Evolutionary conservation across 1,140 invertebrate genomes (phyloP).

Genomic region (Bradynema listronoti): DNA sequence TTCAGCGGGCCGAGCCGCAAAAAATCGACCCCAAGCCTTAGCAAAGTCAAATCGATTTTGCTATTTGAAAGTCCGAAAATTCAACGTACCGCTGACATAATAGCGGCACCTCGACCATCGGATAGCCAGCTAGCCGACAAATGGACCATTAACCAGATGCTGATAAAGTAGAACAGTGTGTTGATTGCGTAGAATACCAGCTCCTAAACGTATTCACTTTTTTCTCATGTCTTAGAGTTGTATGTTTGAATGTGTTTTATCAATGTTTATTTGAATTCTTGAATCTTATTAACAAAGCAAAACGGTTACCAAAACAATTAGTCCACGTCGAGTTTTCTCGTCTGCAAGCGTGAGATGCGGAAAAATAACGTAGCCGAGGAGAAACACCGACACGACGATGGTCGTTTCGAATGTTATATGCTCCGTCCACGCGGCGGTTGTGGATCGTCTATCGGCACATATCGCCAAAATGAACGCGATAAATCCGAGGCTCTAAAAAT

Average conservation of each 20-base stretch:
- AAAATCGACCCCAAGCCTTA: too few species aligned
- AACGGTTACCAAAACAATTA: constrained; percentile 48
- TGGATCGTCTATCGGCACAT: constrained; percentile 52
- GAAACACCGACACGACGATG: constrained; percentile 42
- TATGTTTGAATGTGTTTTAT: constrained; percentile 2
- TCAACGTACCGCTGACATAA: constrained; percentile 52
- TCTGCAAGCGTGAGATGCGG: constrained; percentile 54
- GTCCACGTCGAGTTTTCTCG: constrained; percentile 49
- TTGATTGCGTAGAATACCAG: constrained; percentile 55
- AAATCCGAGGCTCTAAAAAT: constrained; percentile 48
- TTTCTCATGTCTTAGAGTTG: constrained; percentile 1
- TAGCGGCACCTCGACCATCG: constrained; percentile 54
- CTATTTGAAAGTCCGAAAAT: too few species aligned
- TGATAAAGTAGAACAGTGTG: constrained; percentile 53
- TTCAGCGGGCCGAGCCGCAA: too few species aligned
- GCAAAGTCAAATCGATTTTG: too few species aligned
- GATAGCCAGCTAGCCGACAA: constrained; percentile 54
- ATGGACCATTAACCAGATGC: constrained; percentile 56
- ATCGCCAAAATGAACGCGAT: constrained; percentile 54
- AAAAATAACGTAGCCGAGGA: constrained; percentile 56
- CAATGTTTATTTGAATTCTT: constrained; percentile 10
- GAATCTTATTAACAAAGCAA: not conserved
- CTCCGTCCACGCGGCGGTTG: constrained; percentile 54
- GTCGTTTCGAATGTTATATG: constrained; percentile 57
- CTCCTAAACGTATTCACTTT: constrained; percentile 40